phyloP scores from a whole-genome alignment of 2,888 invertebrate species.

The Fragum sueziense region DNA sequence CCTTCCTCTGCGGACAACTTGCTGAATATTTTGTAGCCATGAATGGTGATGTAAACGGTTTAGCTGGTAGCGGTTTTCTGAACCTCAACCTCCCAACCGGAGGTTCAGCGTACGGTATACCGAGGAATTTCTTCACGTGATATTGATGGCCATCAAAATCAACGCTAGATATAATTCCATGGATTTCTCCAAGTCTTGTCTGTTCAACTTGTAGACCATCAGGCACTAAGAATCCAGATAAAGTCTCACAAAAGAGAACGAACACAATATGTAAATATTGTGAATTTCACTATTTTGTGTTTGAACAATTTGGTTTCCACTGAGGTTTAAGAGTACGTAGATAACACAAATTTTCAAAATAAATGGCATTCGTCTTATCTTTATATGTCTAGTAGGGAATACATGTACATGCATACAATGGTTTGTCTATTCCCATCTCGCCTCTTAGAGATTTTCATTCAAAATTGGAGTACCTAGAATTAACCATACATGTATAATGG shows the following conservation, averaged over 20 bases:
- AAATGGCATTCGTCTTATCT: background rate
- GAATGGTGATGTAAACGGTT: background rate
- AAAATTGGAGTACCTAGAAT: too few relatives aligned
- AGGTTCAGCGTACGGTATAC: conserved; percentile 32
- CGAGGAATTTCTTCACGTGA: conserved; percentile 18
- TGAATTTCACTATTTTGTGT: too few relatives aligned
- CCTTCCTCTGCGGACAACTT: background rate
- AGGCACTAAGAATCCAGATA: conserved; percentile 5
- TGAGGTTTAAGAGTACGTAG: too few relatives aligned
- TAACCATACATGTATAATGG: too few relatives aligned
- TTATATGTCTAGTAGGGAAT: background rate
- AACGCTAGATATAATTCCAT: background rate
- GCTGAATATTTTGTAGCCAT: conserved; percentile 1
- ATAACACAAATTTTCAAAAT: too few relatives aligned
- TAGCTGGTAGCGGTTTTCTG: conserved; percentile 13
- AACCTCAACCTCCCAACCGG: conserved; percentile 24
- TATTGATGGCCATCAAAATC: background rate
- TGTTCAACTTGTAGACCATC: conserved; percentile 6
- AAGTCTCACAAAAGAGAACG: background rate
- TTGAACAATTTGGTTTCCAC: background rate
- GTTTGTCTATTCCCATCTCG: too few relatives aligned
- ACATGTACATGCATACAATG: too few relatives aligned
- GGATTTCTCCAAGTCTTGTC: conserved; percentile 22
- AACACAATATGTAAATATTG: too few relatives aligned
- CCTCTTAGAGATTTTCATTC: too few relatives aligned